Base-by-base conservation (phyloP, 2,888 invertebrate species). In the Cyrtodaria siliqua region DNA sequence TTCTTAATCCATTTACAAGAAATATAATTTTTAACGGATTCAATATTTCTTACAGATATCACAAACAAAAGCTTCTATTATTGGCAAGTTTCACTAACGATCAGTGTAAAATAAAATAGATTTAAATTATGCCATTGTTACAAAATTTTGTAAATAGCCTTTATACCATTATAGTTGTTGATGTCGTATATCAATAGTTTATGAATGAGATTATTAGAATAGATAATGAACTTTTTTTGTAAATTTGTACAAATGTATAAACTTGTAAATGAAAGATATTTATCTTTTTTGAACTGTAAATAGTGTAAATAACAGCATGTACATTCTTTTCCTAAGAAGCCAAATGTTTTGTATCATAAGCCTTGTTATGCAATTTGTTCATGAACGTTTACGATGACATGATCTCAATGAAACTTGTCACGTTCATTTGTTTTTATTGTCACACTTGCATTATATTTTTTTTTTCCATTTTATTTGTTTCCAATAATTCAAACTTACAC, bases 211-310 rank as follows among this genome's bases (percentile, higher is more conserved):
- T 64, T 64, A 64, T 44, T 64, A 64, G 64, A 44, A 29, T 64
- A 64, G 29, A 26, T 26, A 53, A 24, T 16, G 14, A 26, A 44
- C 4, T 9, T 16, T 44, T 27, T 26, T 9, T 53, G 27, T 53
- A 26, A 53, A 26, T n/a, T 27, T 53, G 53, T 53, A 53, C n/a
- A 53, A 33, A 62, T 50, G 62, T 62, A 27, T 23, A 33, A 29
- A 50, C 44, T 6, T 68, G 52, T 66, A 68, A 42, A 59, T 60
- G 40, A 26, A 24, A 53, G 9, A 60, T 60, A 61, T 69, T 69
- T 61, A 62, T 69, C 55, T 27, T n/a, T 55, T 4, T 27, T 33
- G 23, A 44, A 33, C 26, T 70, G 70, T 70, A 70, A 49, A 70
- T 70, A 70, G 24, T 70, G 70, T 70, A 70, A 50, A 52, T 53